Evolutionary conservation across 2,113 vertebrate genomes (phyloP), one percentile per base, ranked within the genome.

Genomic region (Melanocharis versteri): DNA sequence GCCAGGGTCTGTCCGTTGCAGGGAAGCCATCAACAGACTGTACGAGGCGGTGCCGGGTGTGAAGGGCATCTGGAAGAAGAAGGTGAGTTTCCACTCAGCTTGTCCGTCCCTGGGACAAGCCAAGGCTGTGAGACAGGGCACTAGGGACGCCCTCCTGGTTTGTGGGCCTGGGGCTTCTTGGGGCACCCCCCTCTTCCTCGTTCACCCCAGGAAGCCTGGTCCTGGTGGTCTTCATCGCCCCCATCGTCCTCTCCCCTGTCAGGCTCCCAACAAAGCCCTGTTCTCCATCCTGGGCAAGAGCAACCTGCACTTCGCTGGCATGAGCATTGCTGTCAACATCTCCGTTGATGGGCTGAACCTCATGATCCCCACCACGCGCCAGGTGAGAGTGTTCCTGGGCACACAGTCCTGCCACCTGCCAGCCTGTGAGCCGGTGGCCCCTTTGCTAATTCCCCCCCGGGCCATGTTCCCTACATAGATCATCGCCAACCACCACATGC

Each of bases 21-120:
- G 99, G 96, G 99, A 99, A 93, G 99, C 99, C 97, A 99, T 99
- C 98, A 99, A 99, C 96, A 98, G 99, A 64, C 98, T 99, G 6
- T 99, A 99, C 5, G 99, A 99, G 89, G 98, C 98, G 0, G 99
- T 99, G 81, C 99, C 99, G 0, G 99, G 99, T 0, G 97, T 99
- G 72, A 99, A 98, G 83, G 98, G 99, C 58, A 98, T 98, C 51
- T 99, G 99, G 99, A 99, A 98, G 96, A 99, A 98, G 96, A 99
- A 99, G 98, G 99, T 99, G 82, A 93, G 97, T 91, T 89, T 40
- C 16, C 17, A 45, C 4, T 18, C 24, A 23, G 27, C 8, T 35
- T 2, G 3, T 40, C n/a, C 1, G 0, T 61, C 39, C 47, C 42
- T 23, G 9, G 60, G 30, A 8, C 16, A 47, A 53, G 20, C 16